A percentile compares a stretch with the other conserved stretches of the same genome.
phyloP scores from a whole-genome alignment of 2,888 invertebrate species.

The Caenorhabditis sulstoni region DNA sequence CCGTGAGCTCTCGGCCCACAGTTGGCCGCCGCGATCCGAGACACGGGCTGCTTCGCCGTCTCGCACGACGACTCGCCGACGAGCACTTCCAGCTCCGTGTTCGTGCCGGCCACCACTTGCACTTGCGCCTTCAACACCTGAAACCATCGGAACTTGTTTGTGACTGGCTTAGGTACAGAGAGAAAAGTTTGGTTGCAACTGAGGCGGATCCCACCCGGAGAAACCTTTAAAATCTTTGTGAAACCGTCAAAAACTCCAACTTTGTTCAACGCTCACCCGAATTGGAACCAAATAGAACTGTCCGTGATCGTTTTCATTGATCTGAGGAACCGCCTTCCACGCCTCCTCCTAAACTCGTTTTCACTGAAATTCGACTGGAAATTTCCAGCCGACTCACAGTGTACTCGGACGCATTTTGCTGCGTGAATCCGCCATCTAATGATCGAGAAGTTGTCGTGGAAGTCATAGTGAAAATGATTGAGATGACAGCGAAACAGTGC shows the following conservation, averaged over 20 bases:
- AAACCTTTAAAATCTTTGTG: neutral
- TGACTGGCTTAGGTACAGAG: neutral
- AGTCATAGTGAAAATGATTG: too few species aligned
- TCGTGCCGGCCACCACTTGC: slow-evolving; percentile 68
- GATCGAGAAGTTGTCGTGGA: too few species aligned
- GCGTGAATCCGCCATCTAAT: too few species aligned
- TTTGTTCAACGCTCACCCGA: too few species aligned
- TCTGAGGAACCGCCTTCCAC: slow-evolving; percentile 53
- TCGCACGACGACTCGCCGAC: slow-evolving; percentile 64
- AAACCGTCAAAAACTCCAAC: too few species aligned
- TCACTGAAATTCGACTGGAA: too few species aligned
- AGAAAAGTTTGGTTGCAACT: too few species aligned
- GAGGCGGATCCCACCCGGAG: neutral
- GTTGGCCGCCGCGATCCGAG: slow-evolving; percentile 49
- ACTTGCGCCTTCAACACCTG: slow-evolving; percentile 67
- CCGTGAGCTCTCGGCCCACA: slow-evolving; percentile 58
- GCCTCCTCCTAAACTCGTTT: slow-evolving; percentile 58
- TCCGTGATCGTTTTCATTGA: slow-evolving; percentile 59
- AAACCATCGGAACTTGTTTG: slow-evolving; percentile 8
- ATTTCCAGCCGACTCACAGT: neutral
- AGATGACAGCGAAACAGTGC: too few species aligned
- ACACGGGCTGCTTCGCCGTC: slow-evolving; percentile 34
- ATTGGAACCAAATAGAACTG: slow-evolving; percentile 61
- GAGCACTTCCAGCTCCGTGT: slow-evolving; percentile 62
- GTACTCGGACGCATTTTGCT: too few species aligned